These are phyloP conservation scores for Chlorocebus sabaeus DNA, from an alignment of 2,113 vertebrate species.

Conservation along the genomic window DNA sequence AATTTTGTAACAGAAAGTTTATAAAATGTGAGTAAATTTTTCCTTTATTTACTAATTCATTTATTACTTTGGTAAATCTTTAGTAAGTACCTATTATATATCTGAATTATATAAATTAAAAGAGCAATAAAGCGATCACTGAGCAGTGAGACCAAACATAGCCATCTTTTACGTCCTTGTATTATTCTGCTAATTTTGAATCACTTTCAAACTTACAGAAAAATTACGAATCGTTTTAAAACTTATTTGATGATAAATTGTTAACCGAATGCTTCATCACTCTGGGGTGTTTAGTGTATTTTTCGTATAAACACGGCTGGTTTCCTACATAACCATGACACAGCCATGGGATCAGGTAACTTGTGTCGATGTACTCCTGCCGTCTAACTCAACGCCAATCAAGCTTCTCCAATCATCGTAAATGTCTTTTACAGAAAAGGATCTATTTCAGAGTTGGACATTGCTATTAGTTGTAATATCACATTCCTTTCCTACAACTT, in stretches of 20 bases:
- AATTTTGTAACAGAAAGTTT: background rate
- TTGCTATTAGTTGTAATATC: background rate
- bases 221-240: background rate
- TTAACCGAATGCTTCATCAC: too few species aligned
- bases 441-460: background rate
- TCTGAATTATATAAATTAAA: background rate
- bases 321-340: background rate
- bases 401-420: background rate
- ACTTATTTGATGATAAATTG: background rate
- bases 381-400: rapidly evolving
- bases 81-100: background rate
- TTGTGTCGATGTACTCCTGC: too few species aligned
- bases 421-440: background rate
- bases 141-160: background rate
- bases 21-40: background rate
- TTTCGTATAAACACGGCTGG: rapidly evolving
- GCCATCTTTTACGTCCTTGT: background rate
- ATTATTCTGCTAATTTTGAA: background rate
- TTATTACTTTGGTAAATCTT: background rate
- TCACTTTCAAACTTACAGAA: background rate
- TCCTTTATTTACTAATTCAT: background rate
- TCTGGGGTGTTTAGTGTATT: rapidly evolving
- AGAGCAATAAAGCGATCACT: background rate
- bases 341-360: background rate
- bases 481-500: background rate